These are phyloP conservation scores for Peromyscus nudipes DNA, from an alignment of 2,797 vertebrate genomes.

Conservation along the genomic window DNA sequence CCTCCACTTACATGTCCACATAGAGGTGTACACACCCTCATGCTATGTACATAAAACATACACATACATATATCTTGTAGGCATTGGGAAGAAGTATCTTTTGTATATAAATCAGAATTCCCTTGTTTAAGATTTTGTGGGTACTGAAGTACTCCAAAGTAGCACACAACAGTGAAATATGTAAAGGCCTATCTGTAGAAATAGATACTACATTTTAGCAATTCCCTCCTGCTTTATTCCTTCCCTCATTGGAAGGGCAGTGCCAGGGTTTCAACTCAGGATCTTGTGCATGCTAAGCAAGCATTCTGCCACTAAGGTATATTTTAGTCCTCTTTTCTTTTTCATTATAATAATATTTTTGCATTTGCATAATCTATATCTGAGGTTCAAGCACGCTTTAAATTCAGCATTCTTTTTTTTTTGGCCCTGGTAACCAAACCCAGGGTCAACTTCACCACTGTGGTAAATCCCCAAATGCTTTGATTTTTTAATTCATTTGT, in stretches of 20 bases:
- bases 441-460: not conserved
- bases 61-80: not conserved
- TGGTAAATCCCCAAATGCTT: not conserved
- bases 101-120: not conserved
- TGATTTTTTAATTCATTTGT: not conserved
- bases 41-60: not conserved
- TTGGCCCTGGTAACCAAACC: not conserved
- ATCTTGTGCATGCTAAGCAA: not conserved
- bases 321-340: not conserved
- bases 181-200: not conserved
- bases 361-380: not conserved
- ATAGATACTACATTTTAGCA: not conserved
- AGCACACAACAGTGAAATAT: not conserved
- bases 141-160: not conserved
- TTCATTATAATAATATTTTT: not conserved
- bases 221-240: not conserved
- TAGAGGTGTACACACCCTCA: not conserved
- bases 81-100: not conserved
- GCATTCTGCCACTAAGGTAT: not conserved
- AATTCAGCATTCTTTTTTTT: not conserved
- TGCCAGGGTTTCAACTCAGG: not conserved
- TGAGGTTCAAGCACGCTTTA: not conserved
- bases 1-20: no score
- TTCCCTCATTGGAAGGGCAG: no score
- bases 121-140: slow-evolving; percentile 12